Percentiles rank a stretch among this genome's conserved stretches.
Evolutionary conservation across 2,888 invertebrate genomes (phyloP).

Genomic region (Apodemia hepburni): DNA sequence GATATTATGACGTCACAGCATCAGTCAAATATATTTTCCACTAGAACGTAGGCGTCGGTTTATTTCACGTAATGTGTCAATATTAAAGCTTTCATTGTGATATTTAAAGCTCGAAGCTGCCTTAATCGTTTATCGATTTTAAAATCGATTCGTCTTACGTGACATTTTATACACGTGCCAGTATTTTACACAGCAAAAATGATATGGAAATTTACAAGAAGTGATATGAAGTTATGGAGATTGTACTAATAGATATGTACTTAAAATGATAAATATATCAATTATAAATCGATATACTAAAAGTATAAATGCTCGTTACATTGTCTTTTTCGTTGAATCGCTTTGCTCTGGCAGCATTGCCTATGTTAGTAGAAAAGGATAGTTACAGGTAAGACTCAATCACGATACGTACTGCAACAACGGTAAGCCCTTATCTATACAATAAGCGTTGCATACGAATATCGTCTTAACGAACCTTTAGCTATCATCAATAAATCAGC

Average conservation of each 20-base stretch:
- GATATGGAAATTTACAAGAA: conserved; percentile 77
- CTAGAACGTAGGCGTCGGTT: conserved; percentile 60
- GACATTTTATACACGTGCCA: conserved; percentile 61
- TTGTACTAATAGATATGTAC: conserved; percentile 79
- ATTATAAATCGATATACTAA: conserved; percentile 56
- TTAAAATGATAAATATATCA: conserved; percentile 57
- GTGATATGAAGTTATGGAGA: conserved; percentile 75
- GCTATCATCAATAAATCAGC: conserved; percentile 56
- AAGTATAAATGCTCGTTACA: conserved; percentile 71
- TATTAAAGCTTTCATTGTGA: conserved; percentile 40
- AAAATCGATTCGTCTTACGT: conserved; percentile 41
- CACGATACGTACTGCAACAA: conserved; percentile 79
- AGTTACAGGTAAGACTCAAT: conserved; percentile 61
- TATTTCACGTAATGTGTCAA: conserved; percentile 48
- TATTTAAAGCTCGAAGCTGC: conserved; percentile 56
- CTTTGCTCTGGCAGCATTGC: conserved; percentile 63
- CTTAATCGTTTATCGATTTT: conserved; percentile 30
- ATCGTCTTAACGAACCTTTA: conserved; percentile 52
- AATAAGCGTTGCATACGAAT: conserved; percentile 79
- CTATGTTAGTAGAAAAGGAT: conserved; percentile 35
- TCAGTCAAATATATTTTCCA: conserved; percentile 42
- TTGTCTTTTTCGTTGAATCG: conserved; percentile 70
- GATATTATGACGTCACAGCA: conserved; percentile 1
- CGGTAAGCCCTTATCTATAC: conserved; percentile 74
- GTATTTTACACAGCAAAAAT: conserved; percentile 64